Evolutionary conservation across 1,140 invertebrate species (phyloP).

Genomic region (Vanessa atalanta): DNA sequence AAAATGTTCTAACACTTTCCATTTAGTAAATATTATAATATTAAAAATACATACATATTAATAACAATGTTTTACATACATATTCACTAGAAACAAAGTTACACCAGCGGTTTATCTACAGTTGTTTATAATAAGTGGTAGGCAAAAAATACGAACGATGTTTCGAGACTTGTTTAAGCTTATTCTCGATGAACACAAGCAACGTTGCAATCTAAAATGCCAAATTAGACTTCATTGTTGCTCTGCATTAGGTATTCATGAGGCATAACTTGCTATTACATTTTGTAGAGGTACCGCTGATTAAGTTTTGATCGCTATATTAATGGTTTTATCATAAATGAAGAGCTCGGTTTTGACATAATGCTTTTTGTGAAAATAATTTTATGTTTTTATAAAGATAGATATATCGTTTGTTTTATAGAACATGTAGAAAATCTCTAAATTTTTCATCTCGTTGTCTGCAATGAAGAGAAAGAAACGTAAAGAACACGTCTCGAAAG

Average conservation of each 20-base stretch:
- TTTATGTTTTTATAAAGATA: too few relatives aligned
- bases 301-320: constrained; percentile 25
- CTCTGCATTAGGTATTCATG: constrained; percentile 31
- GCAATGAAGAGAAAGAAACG: too few relatives aligned
- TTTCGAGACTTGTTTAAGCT: constrained; percentile 14
- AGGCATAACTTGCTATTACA: constrained; percentile 34
- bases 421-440: too few relatives aligned
- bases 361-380: not conserved
- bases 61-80: too few relatives aligned
- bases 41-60: too few relatives aligned
- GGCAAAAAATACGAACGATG: not conserved
- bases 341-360: not conserved
- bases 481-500: too few relatives aligned
- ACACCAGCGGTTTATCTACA: too few relatives aligned
- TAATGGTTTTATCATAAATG: not conserved
- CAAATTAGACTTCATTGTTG: constrained; percentile 36
- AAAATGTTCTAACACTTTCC: too few relatives aligned
- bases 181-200: constrained; percentile 22
- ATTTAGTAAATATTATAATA: too few relatives aligned
- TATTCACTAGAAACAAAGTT: too few relatives aligned
- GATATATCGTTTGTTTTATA: too few relatives aligned
- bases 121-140: not conserved
- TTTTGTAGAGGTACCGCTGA: constrained; percentile 30
- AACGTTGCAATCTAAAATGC: constrained; percentile 34
- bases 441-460: too few relatives aligned